Evolutionary conservation across 1,140 invertebrate genomes (phyloP).

Genomic region (Dinoponera quadriceps): DNA sequence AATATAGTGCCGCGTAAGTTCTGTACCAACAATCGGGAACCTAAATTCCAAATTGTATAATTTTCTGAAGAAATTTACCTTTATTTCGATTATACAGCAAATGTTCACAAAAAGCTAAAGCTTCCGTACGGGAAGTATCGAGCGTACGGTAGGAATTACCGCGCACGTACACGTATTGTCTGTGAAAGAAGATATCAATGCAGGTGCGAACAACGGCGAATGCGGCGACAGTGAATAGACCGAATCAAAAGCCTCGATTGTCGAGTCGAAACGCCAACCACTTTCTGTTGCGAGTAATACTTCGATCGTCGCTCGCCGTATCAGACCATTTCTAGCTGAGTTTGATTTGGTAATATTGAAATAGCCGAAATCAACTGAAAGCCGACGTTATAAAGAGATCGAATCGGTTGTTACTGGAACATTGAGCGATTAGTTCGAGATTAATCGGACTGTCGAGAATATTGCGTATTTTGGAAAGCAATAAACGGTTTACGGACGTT

Average conservation of each 20-base stretch:
- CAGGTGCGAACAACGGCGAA: background rate
- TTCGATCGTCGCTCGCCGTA: slow-evolving; percentile 9
- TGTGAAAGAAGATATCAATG: background rate
- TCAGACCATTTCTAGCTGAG: background rate
- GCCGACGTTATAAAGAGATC: background rate
- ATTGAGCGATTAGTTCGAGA: background rate
- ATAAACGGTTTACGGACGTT: slow-evolving; percentile 7
- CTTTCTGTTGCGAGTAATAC: slow-evolving; percentile 9
- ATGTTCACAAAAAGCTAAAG: background rate
- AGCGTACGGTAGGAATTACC: slow-evolving; percentile 1
- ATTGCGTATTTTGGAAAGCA: slow-evolving; percentile 1
- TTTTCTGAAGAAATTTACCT: no score
- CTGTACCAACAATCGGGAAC: no score
- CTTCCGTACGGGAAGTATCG: background rate
- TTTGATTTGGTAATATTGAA: slow-evolving; percentile 24
- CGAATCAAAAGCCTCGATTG: slow-evolving; percentile 35
- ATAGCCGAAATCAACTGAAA: slow-evolving; percentile 3
- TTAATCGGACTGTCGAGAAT: background rate
- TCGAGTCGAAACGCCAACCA: slow-evolving; percentile 28
- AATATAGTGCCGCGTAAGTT: no score
- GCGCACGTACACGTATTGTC: background rate
- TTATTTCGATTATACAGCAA: background rate
- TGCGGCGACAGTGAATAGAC: background rate
- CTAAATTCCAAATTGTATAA: no score
- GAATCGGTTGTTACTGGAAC: slow-evolving; percentile 4